These are phyloP conservation scores for Ageneiosus marmoratus DNA, from an alignment of 2,113 vertebrate species.

Conservation along the genomic window DNA sequence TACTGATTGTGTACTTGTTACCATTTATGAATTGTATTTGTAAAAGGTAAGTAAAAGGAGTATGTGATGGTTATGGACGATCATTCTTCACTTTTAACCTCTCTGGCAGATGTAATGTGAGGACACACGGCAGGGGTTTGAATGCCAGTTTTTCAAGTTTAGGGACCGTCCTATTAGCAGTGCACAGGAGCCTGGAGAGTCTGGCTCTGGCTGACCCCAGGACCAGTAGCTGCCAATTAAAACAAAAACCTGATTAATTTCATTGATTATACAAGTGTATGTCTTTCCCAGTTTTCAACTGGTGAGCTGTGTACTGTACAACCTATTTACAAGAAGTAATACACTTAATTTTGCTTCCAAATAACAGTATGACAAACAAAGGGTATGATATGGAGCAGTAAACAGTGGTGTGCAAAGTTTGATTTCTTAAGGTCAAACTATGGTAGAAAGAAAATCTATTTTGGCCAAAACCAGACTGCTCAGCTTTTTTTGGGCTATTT, in stretches of 20 bases:
- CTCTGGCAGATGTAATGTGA: slow-evolving; percentile 69
- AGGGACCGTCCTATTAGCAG: slow-evolving; percentile 30
- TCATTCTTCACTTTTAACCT: slow-evolving; percentile 4
- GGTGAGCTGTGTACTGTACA: too few relatives aligned
- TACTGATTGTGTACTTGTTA: not conserved
- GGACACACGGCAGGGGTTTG: fast-evolving
- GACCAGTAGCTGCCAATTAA: slow-evolving; percentile 62
- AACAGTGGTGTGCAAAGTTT: too few relatives aligned
- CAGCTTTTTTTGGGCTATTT: too few relatives aligned
- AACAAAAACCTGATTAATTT: not conserved
- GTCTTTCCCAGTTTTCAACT: too few relatives aligned
- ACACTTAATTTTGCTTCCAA: too few relatives aligned
- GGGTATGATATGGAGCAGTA: too few relatives aligned
- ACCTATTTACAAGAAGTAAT: too few relatives aligned
- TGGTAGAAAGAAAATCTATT: too few relatives aligned
- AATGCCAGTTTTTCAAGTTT: slow-evolving; percentile 60
- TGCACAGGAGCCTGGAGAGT: slow-evolving; percentile 26
- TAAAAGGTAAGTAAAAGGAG: not conserved
- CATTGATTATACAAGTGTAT: too few relatives aligned
- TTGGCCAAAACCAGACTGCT: too few relatives aligned
- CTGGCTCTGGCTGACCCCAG: fast-evolving
- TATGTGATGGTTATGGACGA: not conserved
- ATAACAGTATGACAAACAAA: too few relatives aligned
- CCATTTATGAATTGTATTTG: not conserved
- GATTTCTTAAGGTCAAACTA: too few relatives aligned